phyloP scores from a whole-genome alignment of 2,113 vertebrate species.

The Mesocricetus auratus region DNA sequence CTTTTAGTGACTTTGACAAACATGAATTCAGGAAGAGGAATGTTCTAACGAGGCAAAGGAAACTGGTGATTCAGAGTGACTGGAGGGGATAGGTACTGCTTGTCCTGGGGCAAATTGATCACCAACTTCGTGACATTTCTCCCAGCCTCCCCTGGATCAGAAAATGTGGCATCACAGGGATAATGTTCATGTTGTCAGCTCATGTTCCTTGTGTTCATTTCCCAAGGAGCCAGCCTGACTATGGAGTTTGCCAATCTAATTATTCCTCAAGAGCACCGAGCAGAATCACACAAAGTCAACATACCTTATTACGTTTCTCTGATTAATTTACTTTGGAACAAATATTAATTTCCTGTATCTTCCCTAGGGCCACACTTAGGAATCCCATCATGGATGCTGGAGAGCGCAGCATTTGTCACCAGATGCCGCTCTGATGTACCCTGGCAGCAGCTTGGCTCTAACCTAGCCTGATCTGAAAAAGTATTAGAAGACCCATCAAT shows the following conservation, averaged over 20 bases:
- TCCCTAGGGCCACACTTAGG: not conserved
- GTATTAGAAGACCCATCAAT: not conserved
- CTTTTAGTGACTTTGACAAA: not conserved
- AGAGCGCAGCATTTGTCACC: not conserved
- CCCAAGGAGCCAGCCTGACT: conserved; percentile 1
- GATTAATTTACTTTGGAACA: conserved; percentile 1
- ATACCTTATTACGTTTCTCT: not conserved
- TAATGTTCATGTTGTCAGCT: not conserved
- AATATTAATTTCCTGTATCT: not conserved
- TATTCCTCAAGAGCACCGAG: not conserved
- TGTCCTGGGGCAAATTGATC: not conserved
- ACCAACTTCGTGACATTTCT: not conserved
- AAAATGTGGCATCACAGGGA: not conserved
- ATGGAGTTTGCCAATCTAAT: not conserved
- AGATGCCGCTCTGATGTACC: not conserved
- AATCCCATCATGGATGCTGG: not conserved
- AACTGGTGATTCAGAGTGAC: not conserved
- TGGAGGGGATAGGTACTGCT: no score
- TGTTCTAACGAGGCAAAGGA: not conserved
- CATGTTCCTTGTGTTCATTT: not conserved
- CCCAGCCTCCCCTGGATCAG: not conserved
- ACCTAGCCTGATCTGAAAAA: not conserved
- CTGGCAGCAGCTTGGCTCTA: not conserved
- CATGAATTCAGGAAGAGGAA: not conserved
- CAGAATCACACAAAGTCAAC: not conserved